Base-by-base conservation (phyloP, 2,888 invertebrate species). In the Azorinus chamasolen region DNA sequence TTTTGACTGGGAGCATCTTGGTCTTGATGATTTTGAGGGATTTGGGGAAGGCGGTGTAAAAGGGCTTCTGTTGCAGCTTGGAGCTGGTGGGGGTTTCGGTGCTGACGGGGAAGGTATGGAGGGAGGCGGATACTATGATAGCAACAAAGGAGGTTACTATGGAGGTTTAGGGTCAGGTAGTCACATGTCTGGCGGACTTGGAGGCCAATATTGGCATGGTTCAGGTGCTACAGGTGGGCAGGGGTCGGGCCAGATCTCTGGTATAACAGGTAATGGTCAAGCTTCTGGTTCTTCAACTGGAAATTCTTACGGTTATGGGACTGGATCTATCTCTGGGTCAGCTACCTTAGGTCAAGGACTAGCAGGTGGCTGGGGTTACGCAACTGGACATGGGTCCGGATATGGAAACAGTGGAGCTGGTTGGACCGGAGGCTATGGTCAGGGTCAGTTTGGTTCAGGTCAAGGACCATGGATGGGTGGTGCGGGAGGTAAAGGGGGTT, bases 21-120 rank as follows among this genome's bases (percentile, higher is more conserved):
- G 75, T 5, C 65, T 70, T 45, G 65, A 76, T 20, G 70, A 76
- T 54, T 65, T 61, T 22, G 61, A 70, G 20, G 55, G 70, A 64
- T 24, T 53, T 12, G 61, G 65, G 43, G 55, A 57, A 46, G 65
- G 41, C 10, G 65, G 37, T 8, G 65, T 32, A 4, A 18, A 22
- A 10, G 37, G 22, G 27, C 27, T 32, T 4, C 10, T 12, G 14
- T 5, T 5, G 16, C 55, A 55, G 32, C 43, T 25, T 1, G 59
- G 46, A 12, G 43, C 4, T 5, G 57, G 57, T 41, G 14, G n/a
- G n/a, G 41, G 24, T 43, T 41, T 41, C 16, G 24, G 43, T 24
- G 32, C 32, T 32, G 32, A 8, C 4, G 32, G 51, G 16, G 16
- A 5, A 5, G 51, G 51, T 24, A 24, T 18, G 0, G 12, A 5